Evolutionary conservation across 2,888 invertebrate species (phyloP), one percentile per base, ranked within the genome.

Genomic region (Ochropleura plecta): DNA sequence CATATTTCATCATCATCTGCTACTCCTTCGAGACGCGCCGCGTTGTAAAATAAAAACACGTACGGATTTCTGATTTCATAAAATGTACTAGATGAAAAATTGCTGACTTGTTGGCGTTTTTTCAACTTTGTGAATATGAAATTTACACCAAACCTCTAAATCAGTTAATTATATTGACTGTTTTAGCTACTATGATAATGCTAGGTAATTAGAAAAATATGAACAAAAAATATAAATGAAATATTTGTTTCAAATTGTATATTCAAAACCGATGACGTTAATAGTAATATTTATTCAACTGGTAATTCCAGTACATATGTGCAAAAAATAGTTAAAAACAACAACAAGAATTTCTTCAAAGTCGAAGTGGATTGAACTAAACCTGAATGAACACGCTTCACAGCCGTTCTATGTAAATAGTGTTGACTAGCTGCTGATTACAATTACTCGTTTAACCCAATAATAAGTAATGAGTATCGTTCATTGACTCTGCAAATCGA

Each of bases 1-100:
- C 78, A 82, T 53, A 81, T 69, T 78, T 72, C 72, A 66, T 62
- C 71, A 81, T 81, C 80, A 81, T 72, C 66, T 78, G 53, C 44
- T 49, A 4, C 48, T 82, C 72, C 82, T 69, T 14, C 18, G 68
- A 78, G 82, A 80, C 78, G 51, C 68, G 57, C 42, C 55, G 44
- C 42, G 30, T 51, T n/a, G 59, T 53, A 82, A 71, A 60, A 82
- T 70, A 69, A 71, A 77, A 72, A 48, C 71, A 80, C 60, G 78
- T 65, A 65, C 64, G n/a, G 40, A 57, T 66, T 65, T 82, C 65
- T 51, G 53, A 82, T 68, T 68, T 65, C 10, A 53, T 62, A 71
- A 62, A 82, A 71, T 51, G 5, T 62, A 51, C 48, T 57, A 10
- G 1, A 57, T 46, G 10, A 65, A 44, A 64, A 63, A 81, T 59